phyloP scores from a whole-genome alignment of 1,140 invertebrate species.

The Ceratitis capitata region DNA sequence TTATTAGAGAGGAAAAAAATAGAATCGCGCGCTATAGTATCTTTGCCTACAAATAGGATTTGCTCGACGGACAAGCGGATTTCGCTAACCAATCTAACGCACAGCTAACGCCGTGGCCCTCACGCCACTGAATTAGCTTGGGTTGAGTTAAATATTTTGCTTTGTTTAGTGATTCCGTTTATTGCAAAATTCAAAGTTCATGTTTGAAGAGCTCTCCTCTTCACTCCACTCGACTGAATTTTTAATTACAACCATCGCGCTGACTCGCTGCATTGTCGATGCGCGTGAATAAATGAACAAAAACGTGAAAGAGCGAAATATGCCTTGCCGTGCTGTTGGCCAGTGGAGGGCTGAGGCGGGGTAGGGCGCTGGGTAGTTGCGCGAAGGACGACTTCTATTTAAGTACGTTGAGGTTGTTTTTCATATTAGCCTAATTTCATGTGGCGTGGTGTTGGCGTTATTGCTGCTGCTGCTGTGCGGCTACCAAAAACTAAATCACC shows the following conservation, averaged over 20 bases:
- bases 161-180: conserved; percentile 38
- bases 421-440: conserved; percentile 9
- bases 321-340: not conserved
- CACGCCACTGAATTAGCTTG: not conserved
- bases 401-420: not conserved
- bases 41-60: not conserved
- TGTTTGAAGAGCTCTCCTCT: not conserved
- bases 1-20: not conserved
- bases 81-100: not conserved
- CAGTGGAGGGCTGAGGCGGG: not conserved
- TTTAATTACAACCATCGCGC: not conserved
- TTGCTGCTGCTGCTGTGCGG: not conserved
- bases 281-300: conserved; percentile 13
- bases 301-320: not conserved
- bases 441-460: not conserved
- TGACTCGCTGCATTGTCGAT: not conserved
- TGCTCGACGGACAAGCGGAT: not conserved
- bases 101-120: not conserved
- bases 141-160: not conserved
- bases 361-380: too few relatives aligned
- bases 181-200: conserved; percentile 24
- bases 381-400: not conserved
- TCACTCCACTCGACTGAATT: not conserved
- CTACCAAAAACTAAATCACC: conserved; percentile 39
- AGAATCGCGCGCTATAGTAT: too few relatives aligned